Percentiles rank a stretch among this genome's conserved stretches.
phyloP scores from a whole-genome alignment of 2,888 invertebrate species.

The Taenaris catops region DNA sequence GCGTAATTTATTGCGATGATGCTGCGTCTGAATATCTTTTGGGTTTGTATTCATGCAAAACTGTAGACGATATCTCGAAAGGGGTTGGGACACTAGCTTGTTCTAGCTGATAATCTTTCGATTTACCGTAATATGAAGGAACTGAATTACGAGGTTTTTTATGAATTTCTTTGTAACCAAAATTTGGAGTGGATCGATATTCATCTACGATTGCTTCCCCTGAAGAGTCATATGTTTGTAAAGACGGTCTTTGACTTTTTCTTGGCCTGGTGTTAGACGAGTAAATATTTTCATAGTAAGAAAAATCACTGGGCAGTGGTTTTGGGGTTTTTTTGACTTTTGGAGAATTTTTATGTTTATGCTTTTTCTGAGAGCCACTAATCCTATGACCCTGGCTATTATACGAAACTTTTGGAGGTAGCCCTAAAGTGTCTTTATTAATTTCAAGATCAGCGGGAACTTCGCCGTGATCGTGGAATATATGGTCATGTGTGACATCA shows the following conservation, averaged over 20 bases:
- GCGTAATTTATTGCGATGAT: too few species aligned
- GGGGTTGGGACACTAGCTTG: slow-evolving; percentile 47
- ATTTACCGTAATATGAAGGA: slow-evolving; percentile 38
- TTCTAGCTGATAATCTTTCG: slow-evolving; percentile 41
- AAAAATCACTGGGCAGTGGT: slow-evolving; percentile 43
- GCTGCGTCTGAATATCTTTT: slow-evolving; percentile 36
- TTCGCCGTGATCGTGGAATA: slow-evolving; percentile 73
- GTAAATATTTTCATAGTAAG: slow-evolving; percentile 66
- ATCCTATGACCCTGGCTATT: slow-evolving; percentile 56
- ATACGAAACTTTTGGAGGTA: slow-evolving; percentile 56
- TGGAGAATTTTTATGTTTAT: slow-evolving; percentile 44
- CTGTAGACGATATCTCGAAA: slow-evolving; percentile 54
- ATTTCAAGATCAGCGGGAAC: slow-evolving; percentile 53
- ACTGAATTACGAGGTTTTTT: slow-evolving; percentile 39
- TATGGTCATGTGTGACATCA: slow-evolving; percentile 73
- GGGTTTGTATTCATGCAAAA: slow-evolving; percentile 60
- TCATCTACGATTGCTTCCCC: slow-evolving; percentile 40
- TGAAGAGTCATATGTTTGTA: slow-evolving; percentile 29
- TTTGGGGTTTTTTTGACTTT: slow-evolving; percentile 45
- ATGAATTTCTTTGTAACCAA: slow-evolving; percentile 46
- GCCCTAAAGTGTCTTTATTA: slow-evolving; percentile 45
- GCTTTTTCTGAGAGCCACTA: slow-evolving; percentile 35
- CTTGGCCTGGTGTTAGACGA: slow-evolving; percentile 39
- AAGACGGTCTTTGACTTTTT: slow-evolving; percentile 38
- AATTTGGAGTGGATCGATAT: slow-evolving; percentile 47